Base-by-base conservation (phyloP, 1,140 invertebrate species). In the Aphelinus certus region DNA sequence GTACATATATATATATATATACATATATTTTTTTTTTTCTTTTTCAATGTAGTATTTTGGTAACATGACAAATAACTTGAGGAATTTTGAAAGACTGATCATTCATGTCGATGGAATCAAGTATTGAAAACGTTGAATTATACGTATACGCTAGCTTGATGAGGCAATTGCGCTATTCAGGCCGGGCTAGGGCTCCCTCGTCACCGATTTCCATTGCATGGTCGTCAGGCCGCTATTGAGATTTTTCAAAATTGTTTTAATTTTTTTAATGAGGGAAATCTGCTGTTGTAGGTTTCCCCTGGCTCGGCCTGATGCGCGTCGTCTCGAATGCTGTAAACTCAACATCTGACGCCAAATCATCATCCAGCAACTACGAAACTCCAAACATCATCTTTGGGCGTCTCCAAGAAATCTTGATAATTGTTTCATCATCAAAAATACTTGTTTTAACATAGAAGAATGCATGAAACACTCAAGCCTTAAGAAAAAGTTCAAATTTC, bases 281-380 rank as follows among this genome's bases (percentile, higher is more conserved):
- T 76, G 46, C 79, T 88, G 87, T 88, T 88, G 87, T 88, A 88
- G 87, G 87, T 88, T 83, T 84, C 83, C 85, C 86, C 86, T 83
- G 86, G 87, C 85, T 87, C 81, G 86, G 86, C 85, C 87, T 88
- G 87, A 88, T 87, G 86, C 86, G 84, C 83, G 81, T 81, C 84
- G 81, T 81, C 80, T 81, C 81, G 81, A 84, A 82, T 83, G 83
- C 83, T 83, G 87, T 82, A 81, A 82, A 79, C 78, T 78, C 84
- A 81, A 75, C 82, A 81, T 75, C 83, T 58, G 79, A 77, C 83
- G 78, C 80, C 81, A 81, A 81, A 53, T 45, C 69, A 71, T 49
- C 74, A 68, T 10, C 45, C 60, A 71, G 51, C 43, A 71, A 5
- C 63, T 56, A 47, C n/a, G 47, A 49, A 64, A 49, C 68, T 60